Evolutionary conservation across 1,140 invertebrate species (phyloP).

Genomic region (Zaprionus ornatus): DNA sequence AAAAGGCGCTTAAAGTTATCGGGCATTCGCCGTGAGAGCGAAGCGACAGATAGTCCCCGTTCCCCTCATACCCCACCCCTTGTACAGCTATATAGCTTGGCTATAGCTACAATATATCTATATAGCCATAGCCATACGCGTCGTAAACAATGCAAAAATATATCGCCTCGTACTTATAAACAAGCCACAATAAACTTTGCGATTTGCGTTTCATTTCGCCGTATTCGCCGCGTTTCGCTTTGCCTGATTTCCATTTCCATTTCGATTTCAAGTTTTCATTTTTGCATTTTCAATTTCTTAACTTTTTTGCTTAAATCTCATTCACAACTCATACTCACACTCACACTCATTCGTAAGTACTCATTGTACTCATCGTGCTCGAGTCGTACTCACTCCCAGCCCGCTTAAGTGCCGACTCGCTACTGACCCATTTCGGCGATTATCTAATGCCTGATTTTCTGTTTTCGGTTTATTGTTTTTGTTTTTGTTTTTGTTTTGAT

Average conservation of each 20-base stretch:
- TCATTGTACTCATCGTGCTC: neutral
- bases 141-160: slow-evolving; percentile 78
- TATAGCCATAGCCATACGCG: slow-evolving; percentile 43
- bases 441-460: slow-evolving; percentile 66
- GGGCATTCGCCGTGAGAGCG: slow-evolving; percentile 8
- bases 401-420: slow-evolving; percentile 19
- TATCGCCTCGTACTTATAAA: slow-evolving; percentile 72
- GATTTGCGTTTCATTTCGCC: slow-evolving; percentile 68
- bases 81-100: neutral
- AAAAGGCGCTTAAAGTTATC: slow-evolving; percentile 45
- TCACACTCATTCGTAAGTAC: neutral
- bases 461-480: neutral
- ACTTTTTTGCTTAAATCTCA: neutral
- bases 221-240: slow-evolving; percentile 12
- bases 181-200: slow-evolving; percentile 70
- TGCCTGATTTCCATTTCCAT: neutral
- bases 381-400: slow-evolving; percentile 5
- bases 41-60: slow-evolving; percentile 28
- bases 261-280: neutral
- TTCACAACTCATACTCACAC: neutral
- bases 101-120: slow-evolving; percentile 13
- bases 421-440: slow-evolving; percentile 72
- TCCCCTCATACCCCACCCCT: slow-evolving; percentile 37
- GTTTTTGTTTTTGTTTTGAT: slow-evolving; percentile 24
- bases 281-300: neutral